Evolutionary conservation across 2,888 invertebrate species (phyloP).

Genomic region (Apamea epomidion): DNA sequence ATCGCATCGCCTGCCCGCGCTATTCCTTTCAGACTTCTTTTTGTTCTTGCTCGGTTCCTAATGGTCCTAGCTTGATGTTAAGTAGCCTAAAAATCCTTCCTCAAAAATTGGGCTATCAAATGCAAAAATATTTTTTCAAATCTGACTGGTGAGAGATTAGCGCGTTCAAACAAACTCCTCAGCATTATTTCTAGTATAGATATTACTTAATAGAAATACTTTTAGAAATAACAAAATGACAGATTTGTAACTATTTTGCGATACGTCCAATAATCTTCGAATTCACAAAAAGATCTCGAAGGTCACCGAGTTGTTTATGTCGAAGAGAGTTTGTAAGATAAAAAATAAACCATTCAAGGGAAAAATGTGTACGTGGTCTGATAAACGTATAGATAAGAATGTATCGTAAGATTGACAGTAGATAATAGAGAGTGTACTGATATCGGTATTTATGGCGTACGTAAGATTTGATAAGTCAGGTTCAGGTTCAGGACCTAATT

Average conservation of each 20-base stretch:
- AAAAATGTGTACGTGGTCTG: slow-evolving; percentile 46
- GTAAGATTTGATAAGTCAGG: slow-evolving; percentile 17
- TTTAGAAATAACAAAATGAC: not conserved
- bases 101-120: no score
- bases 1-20: no score
- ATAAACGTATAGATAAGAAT: slow-evolving; percentile 53
- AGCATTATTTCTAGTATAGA: no score
- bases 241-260: not conserved
- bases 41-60: no score
- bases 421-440: slow-evolving; percentile 49
- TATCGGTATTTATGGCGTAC: slow-evolving; percentile 28
- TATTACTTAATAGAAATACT: no score
- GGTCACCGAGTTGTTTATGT: slow-evolving; percentile 25
- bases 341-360: slow-evolving; percentile 33
- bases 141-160: no score
- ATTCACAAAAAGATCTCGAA: slow-evolving; percentile 28
- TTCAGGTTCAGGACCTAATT: not conserved
- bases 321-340: slow-evolving; percentile 31
- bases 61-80: no score
- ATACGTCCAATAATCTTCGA: slow-evolving; percentile 28
- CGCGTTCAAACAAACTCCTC: no score
- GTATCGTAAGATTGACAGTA: slow-evolving; percentile 51
- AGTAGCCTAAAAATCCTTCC: no score
- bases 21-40: no score
- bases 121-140: no score